Base-by-base conservation (phyloP, 1,140 invertebrate genomes). In the Drosophila orena region DNA sequence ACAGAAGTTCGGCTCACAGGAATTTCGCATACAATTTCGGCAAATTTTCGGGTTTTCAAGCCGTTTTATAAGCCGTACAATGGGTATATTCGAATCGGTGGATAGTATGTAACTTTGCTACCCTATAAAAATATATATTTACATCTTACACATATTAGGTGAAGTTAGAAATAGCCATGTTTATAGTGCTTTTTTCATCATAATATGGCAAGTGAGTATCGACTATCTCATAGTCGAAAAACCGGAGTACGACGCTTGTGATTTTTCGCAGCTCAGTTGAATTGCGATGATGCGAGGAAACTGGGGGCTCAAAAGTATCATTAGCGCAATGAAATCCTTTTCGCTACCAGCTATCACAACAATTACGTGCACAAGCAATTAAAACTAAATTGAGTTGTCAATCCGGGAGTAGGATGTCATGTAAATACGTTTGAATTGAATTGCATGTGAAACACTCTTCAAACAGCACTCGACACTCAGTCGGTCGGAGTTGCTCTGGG, bases 341-440 rank as follows among this genome's bases (percentile, higher is more conserved):
- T 56, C 27, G 42, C 24, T 35, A 38, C 46, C 34, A 50, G 68
- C 68, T 66, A 79, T 77, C 74, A 73, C 74, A 74, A 86, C 81
- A 88, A 88, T 88, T 88, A 88, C 68, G 43, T n/a, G 35, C n/a
- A 65, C 65, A 83, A 55, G 74, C 76, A 88, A 88, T 88, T 88
- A 89, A 50, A 72, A 49, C 59, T 79, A 88, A 76, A 88, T 88
- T 88, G 83, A 88, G 83, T 89, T 70, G 83, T 88, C 79, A 80
- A 73, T 65, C 42, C 59, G 37, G 10, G 47, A 62, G 42, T 52
- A 46, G 72, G 69, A 50, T 47, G 71, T 68, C 66, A 77, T 77
- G 78, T 75, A 78, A 88, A 88, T 83, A 86, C 84, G 76, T 81
- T 81, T 61, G 79, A 74, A 79, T 75, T 65, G 79, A 73, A 81